phyloP scores from a whole-genome alignment of 2,797 vertebrate species.

The Anabas testudineus region DNA sequence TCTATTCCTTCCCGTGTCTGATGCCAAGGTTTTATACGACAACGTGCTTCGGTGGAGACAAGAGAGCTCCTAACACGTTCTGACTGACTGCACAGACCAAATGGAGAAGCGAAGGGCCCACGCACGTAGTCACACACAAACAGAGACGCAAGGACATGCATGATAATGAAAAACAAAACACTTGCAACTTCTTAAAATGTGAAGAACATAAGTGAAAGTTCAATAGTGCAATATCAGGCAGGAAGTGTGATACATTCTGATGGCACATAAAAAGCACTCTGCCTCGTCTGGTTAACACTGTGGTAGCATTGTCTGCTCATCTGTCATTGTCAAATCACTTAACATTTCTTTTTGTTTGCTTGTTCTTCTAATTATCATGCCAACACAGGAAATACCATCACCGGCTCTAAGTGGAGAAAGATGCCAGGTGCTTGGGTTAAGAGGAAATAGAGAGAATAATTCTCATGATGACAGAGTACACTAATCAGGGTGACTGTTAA shows the following conservation, averaged over 20 bases:
- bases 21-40: conserved; percentile 58
- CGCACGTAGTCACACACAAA: conserved; percentile 30
- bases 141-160: conserved; percentile 27
- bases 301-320: conserved; percentile 1
- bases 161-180: conserved; percentile 33
- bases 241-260: conserved; percentile 1
- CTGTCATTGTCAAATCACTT: conserved; percentile 28
- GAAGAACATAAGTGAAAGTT: conserved; percentile 29
- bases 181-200: conserved; percentile 7
- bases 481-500: conserved; percentile 65
- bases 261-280: not conserved
- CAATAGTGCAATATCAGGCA: conserved; percentile 7
- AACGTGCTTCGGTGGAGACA: conserved; percentile 68
- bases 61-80: conserved; percentile 77
- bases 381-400: conserved; percentile 57
- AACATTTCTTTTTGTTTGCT: conserved; percentile 22
- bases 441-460: conserved; percentile 64
- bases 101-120: conserved; percentile 53
- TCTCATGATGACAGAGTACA: conserved; percentile 37
- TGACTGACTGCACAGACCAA: conserved; percentile 62
- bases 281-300: conserved; percentile 5
- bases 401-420: conserved; percentile 28
- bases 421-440: conserved; percentile 55
- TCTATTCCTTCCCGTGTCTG: conserved; percentile 20
- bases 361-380: conserved; percentile 46